These are phyloP conservation scores for Rugalucina vietnamica DNA, from an alignment of 2,888 invertebrate genomes.

Conservation along the genomic window DNA sequence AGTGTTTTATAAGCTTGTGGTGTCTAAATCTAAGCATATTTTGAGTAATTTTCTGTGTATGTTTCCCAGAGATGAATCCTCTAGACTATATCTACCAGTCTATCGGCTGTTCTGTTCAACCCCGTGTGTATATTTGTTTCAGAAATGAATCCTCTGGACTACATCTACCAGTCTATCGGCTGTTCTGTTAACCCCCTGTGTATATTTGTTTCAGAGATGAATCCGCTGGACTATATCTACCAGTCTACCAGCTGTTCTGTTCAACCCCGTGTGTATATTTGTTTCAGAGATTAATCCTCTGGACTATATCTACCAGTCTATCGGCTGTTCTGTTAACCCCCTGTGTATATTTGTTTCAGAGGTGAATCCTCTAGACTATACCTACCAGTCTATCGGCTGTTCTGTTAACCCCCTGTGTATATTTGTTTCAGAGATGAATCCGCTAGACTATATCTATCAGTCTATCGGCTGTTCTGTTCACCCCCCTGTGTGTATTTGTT, in stretches of 20 bases:
- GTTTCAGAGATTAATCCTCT: constrained; percentile 83
- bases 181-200: constrained; percentile 83
- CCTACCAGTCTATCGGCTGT: constrained; percentile 84
- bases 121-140: constrained; percentile 65
- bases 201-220: too few species aligned
- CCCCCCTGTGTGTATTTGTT: constrained; percentile 51
- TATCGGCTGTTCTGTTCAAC: constrained; percentile 83
- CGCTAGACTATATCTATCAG: constrained; percentile 85
- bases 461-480: constrained; percentile 83
- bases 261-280: too few species aligned
- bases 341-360: constrained; percentile 75
- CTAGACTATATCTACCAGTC: constrained; percentile 85
- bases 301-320: constrained; percentile 85
- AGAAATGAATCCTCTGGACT: constrained; percentile 85
- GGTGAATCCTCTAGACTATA: constrained; percentile 84
- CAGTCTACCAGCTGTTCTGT: too few species aligned
- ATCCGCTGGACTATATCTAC: too few species aligned
- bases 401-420: constrained; percentile 75
- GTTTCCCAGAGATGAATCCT: constrained; percentile 83
- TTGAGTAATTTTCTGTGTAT: too few species aligned
- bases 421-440: constrained; percentile 81
- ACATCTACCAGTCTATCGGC: constrained; percentile 84
- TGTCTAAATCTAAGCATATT: too few species aligned
- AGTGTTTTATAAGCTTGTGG: too few species aligned
- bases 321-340: constrained; percentile 83